Evolutionary conservation across 2,113 vertebrate species (phyloP).

Genomic region (Gymnobelideus leadbeateri): DNA sequence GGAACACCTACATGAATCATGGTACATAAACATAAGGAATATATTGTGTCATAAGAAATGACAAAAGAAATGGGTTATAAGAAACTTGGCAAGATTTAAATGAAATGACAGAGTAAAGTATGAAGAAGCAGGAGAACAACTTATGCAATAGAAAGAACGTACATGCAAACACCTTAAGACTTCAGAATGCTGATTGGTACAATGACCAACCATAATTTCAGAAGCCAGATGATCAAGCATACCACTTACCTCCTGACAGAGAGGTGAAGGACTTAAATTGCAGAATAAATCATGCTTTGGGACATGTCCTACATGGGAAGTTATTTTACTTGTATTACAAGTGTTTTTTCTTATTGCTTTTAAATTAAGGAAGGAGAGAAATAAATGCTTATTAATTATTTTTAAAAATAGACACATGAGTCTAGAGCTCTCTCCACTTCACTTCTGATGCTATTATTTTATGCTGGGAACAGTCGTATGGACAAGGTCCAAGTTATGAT

Average conservation of each 20-base stretch:
- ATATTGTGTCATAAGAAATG: not conserved
- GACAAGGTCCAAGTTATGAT: not conserved
- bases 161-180: not conserved
- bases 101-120: not conserved
- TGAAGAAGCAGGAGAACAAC: not conserved
- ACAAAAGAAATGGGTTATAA: not conserved
- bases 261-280: not conserved
- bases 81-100: not conserved
- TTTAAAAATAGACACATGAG: too few species aligned
- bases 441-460: not conserved
- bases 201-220: not conserved
- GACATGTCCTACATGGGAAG: not conserved
- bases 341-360: not conserved
- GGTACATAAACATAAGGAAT: not conserved
- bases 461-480: not conserved
- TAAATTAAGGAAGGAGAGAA: not conserved
- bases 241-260: not conserved
- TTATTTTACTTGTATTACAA: not conserved
- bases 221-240: not conserved
- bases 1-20: not conserved
- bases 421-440: not conserved
- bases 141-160: not conserved
- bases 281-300: not conserved
- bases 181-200: not conserved
- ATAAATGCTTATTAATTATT: not conserved